Conservation (phyloP, 2,113 vertebrate genomes). For the Sula dactylatra region DNA sequence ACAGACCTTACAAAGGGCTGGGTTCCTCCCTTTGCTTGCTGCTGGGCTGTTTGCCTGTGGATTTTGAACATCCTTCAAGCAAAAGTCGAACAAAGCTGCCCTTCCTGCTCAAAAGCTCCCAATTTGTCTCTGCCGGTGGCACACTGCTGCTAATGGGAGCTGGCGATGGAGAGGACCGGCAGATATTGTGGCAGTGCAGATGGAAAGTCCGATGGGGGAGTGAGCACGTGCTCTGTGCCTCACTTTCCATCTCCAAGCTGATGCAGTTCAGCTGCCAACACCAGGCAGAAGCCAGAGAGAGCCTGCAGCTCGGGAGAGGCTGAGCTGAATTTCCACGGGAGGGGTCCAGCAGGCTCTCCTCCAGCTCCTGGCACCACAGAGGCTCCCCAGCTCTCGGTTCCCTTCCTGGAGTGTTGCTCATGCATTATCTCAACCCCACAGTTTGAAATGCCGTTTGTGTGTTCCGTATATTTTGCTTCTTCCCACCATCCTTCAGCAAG, state of each 20-base stretch:
- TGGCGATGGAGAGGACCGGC: neutral
- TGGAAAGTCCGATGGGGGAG: neutral
- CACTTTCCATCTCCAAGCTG: constrained; percentile 1
- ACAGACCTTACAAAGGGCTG: neutral
- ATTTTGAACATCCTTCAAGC: neutral
- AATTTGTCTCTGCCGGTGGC: neutral
- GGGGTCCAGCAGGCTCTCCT: neutral
- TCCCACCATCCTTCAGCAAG: fast-evolving
- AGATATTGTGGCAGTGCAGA: neutral
- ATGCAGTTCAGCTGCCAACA: neutral
- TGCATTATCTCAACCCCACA: neutral
- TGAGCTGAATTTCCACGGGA: constrained; percentile 68
- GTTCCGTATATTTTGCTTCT: neutral
- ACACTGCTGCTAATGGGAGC: neutral
- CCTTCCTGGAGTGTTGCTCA: neutral
- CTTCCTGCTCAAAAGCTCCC: neutral
- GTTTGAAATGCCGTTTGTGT: neutral
- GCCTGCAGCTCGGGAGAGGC: constrained; percentile 41
- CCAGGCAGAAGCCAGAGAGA: constrained; percentile 68
- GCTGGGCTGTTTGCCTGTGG: neutral
- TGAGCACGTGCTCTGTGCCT: constrained; percentile 54
- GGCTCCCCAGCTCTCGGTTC: neutral
- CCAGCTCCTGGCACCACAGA: neutral
- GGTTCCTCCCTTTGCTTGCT: neutral
- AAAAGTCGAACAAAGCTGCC: neutral